Base-by-base conservation (phyloP, 2,888 invertebrate species). In the Catocala fraxini region DNA sequence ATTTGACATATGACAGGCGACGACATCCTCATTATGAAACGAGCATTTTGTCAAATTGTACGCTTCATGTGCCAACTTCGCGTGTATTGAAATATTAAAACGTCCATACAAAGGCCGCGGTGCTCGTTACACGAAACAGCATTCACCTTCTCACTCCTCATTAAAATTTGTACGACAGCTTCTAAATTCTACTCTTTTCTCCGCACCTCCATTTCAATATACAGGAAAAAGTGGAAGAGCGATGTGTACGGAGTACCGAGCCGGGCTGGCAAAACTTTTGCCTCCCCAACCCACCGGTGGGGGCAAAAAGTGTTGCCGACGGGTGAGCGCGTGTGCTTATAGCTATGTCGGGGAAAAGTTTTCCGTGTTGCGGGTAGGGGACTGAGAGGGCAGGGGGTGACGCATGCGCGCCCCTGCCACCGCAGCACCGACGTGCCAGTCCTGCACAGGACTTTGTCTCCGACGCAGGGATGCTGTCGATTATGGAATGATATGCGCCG, bases 171-270 rank as follows among this genome's bases (percentile, higher is more conserved):
- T 89, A 89, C 92, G 91, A 90, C 90, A 91, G 90, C 91, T 87
- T 92, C 93, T 93, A 93, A 94, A 93, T 92, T 93, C 92, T 92
- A 93, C 92, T 92, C 93, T 93, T 92, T 93, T 93, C 93, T 92
- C 92, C 87, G 92, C 91, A 92, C 93, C 93, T 94, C 92, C 92
- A 92, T 93, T 94, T 93, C 93, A 93, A 93, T 93, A 91, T 92
- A 93, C 93, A 93, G 93, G 93, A 93, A 93, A 94, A 94, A 94
- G 91, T 93, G 90, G 92, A 93, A 92, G 92, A 93, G 93, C 92
- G 88, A 91, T 92, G 93, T 93, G 91, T 91, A 92, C 91, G 88
- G 89, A 91, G 92, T 86, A 89, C 89, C 84, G 89, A 89, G 90
- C 86, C 83, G 88, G 92, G 92, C 85, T 89, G 89, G 92, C 88